These are phyloP conservation scores for Hydropsyche tenuis DNA, from an alignment of 1,140 invertebrate genomes.

Conservation along the genomic window DNA sequence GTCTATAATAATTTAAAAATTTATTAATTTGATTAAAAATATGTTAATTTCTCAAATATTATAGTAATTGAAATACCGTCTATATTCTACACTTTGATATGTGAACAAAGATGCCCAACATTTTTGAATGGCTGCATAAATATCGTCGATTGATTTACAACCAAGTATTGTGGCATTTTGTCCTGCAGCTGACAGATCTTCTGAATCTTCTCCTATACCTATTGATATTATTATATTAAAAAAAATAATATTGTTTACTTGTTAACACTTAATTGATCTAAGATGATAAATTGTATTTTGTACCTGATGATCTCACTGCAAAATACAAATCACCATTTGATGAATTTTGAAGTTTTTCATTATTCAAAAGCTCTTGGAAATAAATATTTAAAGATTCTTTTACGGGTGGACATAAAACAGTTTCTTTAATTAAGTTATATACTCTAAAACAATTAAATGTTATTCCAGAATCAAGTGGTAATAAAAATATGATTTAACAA, in stretches of 20 bases:
- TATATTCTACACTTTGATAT: constrained; percentile 76
- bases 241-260: too few relatives aligned
- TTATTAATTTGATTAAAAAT: not conserved
- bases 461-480: too few relatives aligned
- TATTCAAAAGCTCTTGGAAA: constrained; percentile 47
- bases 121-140: constrained; percentile 66
- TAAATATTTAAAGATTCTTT: constrained; percentile 52
- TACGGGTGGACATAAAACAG: constrained; percentile 53
- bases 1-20: constrained; percentile 48
- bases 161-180: constrained; percentile 83
- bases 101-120: constrained; percentile 85
- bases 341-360: constrained; percentile 28
- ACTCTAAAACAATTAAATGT: constrained; percentile 45
- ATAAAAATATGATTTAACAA: too few relatives aligned
- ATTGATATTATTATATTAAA: too few relatives aligned
- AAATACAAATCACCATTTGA: constrained; percentile 53
- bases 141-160: constrained; percentile 61
- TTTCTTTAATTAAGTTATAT: constrained; percentile 54
- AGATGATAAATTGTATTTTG: not conserved
- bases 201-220: constrained; percentile 79
- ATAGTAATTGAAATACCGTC: constrained; percentile 58
- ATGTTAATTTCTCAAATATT: not conserved
- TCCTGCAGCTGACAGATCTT: constrained; percentile 81
- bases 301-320: constrained; percentile 63
- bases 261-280: too few relatives aligned